phyloP scores from a whole-genome alignment of 2,888 invertebrate species.

The Strigamia transsilvanica region DNA sequence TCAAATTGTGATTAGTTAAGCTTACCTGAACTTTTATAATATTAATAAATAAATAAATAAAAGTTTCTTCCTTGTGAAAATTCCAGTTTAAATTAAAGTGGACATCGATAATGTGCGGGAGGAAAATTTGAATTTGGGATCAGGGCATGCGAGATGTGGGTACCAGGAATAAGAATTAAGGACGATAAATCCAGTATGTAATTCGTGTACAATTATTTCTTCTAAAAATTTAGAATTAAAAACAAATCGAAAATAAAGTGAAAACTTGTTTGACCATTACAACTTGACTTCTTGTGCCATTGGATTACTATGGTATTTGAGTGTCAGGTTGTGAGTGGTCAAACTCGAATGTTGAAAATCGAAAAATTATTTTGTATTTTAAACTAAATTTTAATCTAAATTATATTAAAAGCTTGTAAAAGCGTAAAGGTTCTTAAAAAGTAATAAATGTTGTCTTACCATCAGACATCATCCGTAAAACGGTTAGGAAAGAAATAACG shows the following conservation, averaged over 20 bases:
- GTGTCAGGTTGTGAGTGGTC: too few relatives aligned
- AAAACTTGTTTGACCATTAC: too few relatives aligned
- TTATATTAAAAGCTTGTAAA: background rate
- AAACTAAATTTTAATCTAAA: too few relatives aligned
- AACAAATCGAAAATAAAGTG: too few relatives aligned
- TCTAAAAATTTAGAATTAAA: too few relatives aligned
- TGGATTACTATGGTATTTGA: too few relatives aligned
- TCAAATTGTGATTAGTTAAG: conserved; percentile 16
- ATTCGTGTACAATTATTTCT: too few relatives aligned
- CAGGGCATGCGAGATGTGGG: background rate
- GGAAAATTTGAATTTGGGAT: conserved; percentile 46
- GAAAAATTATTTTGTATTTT: too few relatives aligned
- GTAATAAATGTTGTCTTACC: conserved; percentile 68
- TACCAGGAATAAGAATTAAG: background rate
- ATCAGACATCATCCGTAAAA: conserved; percentile 81
- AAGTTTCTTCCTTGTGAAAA: background rate
- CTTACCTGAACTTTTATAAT: background rate
- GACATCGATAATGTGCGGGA: background rate
- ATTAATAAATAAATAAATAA: background rate
- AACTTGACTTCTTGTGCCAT: too few relatives aligned
- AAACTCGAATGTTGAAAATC: too few relatives aligned
- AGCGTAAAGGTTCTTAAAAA: background rate
- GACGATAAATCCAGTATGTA: background rate
- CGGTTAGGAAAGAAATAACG: conserved; percentile 84
- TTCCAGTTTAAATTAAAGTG: background rate